Evolutionary conservation across 2,797 vertebrate species (phyloP), one percentile per base, ranked within the genome.

Genomic region (Molothrus ater): DNA sequence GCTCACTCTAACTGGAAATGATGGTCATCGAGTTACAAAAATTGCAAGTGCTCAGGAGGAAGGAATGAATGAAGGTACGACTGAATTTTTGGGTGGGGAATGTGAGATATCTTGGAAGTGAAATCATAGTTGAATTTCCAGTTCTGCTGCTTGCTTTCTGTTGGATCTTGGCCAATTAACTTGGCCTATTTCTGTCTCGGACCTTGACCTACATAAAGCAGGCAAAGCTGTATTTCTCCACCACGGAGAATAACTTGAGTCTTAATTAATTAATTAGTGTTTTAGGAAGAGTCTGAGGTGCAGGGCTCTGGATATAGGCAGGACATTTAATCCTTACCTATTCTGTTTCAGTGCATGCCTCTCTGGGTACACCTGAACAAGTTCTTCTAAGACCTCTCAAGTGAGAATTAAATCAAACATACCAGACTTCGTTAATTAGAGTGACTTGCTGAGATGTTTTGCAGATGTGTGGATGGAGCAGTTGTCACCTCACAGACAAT

Each of bases 321-420:
- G 57, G 82, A 68, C 20, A 20, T 89, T 89, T 82, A 73, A 70
- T 85, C 18, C 50, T 89, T 57, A 38, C 36, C 68, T 85, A 4
- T 64, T 94, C 60, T 88, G 13, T 82, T 76, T 80, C 38, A 66
- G 7, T 76, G 75, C 51, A 45, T 50, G 32, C 45, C 63, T 81
- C 14, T 0, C 40, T 78, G 61, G 71, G 34, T 80, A 87, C 51
- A 70, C 86, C 78, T 85, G 79, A 91, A 80, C 1, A 12, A 80
- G 42, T 73, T 95, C 66, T 87, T 81, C 80, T 51, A 36, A 70
- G 83, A 84, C 47, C 80, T 82, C 80, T 80, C 45, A 47, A 65
- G 53, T 70, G 84, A 91, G 80, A 93, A 86, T 95, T 87, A 73
- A 82, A 87, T 93, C 64, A 95, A 75, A 76, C 76, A 63, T 68